These are phyloP conservation scores for Eudorcas thomsonii DNA, from an alignment of 2,113 vertebrate species.

Conservation along the genomic window DNA sequence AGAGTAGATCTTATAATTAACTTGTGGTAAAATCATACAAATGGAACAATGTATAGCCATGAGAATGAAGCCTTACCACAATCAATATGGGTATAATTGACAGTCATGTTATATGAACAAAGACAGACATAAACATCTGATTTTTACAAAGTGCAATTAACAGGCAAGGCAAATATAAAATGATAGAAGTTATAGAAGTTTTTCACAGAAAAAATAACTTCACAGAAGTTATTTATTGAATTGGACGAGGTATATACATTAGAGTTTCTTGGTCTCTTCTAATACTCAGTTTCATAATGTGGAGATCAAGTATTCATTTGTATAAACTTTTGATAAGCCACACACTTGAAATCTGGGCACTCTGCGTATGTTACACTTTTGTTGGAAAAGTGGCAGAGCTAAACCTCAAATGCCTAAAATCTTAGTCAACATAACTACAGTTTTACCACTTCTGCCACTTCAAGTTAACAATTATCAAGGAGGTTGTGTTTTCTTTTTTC, in stretches of 20 bases:
- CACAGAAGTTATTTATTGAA: neutral
- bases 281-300: neutral
- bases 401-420: neutral
- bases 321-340: neutral
- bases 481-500: neutral
- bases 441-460: neutral
- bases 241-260: rapidly evolving
- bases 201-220: neutral
- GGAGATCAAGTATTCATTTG: neutral
- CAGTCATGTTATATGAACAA: neutral
- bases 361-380: neutral
- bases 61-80: neutral
- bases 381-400: neutral
- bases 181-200: neutral
- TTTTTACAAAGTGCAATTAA: neutral
- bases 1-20: neutral
- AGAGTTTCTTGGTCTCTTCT: neutral
- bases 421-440: neutral
- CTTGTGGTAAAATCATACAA: neutral
- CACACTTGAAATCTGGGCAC: neutral
- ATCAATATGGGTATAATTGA: rapidly evolving
- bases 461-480: neutral
- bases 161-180: neutral
- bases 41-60: neutral
- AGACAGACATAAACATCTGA: neutral